These are phyloP conservation scores for Crenichthys baileyi DNA, from an alignment of 2,797 vertebrate genomes.

Conservation along the genomic window DNA sequence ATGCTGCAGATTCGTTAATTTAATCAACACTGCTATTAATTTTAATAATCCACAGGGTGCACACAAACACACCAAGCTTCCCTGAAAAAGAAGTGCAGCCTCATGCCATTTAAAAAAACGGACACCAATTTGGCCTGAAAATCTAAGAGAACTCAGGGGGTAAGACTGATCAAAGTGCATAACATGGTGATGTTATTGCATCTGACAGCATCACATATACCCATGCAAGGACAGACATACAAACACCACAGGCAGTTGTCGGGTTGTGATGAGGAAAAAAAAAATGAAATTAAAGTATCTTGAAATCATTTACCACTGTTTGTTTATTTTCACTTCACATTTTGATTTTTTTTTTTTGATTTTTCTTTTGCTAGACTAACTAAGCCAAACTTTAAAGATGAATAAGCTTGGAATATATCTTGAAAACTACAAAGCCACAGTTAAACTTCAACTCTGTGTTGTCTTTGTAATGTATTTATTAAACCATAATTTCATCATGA, in stretches of 20 bases:
- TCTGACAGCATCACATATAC: constrained; percentile 61
- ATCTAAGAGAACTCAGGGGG: constrained; percentile 39
- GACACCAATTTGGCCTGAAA: constrained; percentile 34
- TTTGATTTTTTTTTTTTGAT: neutral
- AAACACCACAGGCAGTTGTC: constrained; percentile 37
- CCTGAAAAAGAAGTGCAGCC: constrained; percentile 36
- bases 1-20: constrained; percentile 32
- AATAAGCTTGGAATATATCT: neutral
- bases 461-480: neutral
- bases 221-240: constrained; percentile 35
- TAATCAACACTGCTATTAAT: constrained; percentile 18
- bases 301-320: constrained; percentile 28
- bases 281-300: constrained; percentile 36
- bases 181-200: constrained; percentile 54
- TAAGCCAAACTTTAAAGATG: neutral
- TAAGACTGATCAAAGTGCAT: constrained; percentile 57
- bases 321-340: constrained; percentile 1
- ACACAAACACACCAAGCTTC: constrained; percentile 13
- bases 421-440: neutral
- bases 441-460: neutral
- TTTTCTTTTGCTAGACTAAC: neutral
- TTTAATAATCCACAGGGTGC: constrained; percentile 2
- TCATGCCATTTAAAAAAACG: constrained; percentile 36
- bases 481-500: neutral
- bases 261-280: constrained; percentile 15